A percentile compares a stretch with the other conserved stretches of the same genome.
Conservation (phyloP, 2,888 invertebrate species). For the Drosophila anomelani region DNA sequence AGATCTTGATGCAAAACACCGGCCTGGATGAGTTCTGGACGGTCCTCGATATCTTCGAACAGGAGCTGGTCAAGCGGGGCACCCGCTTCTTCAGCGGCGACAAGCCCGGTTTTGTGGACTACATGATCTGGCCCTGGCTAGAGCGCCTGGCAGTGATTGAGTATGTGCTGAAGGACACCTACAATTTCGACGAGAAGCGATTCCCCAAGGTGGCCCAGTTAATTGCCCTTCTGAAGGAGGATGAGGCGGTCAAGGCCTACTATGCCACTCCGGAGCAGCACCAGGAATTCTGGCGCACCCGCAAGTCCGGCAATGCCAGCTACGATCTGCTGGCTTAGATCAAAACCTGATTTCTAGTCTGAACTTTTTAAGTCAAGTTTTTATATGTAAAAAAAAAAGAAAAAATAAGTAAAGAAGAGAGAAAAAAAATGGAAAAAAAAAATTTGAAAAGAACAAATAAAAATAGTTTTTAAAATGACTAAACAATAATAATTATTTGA, state of each 20-base stretch:
- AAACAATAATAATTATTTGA: background rate
- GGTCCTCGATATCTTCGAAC: constrained; percentile 88
- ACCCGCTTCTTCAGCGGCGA: constrained; percentile 89
- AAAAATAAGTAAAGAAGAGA: background rate
- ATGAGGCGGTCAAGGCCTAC: constrained; percentile 89
- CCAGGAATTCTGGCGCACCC: constrained; percentile 89
- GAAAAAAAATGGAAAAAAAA: background rate
- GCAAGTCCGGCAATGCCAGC: constrained; percentile 88
- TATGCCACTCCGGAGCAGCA: constrained; percentile 89
- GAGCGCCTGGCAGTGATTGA: constrained; percentile 87
- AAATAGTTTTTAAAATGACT: background rate
- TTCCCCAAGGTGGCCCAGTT: constrained; percentile 47
- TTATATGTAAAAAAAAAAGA: background rate
- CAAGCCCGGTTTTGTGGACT: constrained; percentile 91
- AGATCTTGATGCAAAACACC: constrained; percentile 58
- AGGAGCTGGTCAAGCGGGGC: constrained; percentile 87
- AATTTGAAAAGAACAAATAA: background rate
- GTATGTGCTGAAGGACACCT: constrained; percentile 87
- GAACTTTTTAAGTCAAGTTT: background rate
- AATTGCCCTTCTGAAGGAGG: constrained; percentile 87
- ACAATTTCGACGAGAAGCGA: constrained; percentile 55
- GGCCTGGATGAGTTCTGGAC: constrained; percentile 46
- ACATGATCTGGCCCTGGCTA: constrained; percentile 94
- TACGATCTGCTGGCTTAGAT: constrained; percentile 61
- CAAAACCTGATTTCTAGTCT: background rate